Base-by-base conservation (phyloP, 2,113 vertebrate species). In the Illadopsis cleaveri region DNA sequence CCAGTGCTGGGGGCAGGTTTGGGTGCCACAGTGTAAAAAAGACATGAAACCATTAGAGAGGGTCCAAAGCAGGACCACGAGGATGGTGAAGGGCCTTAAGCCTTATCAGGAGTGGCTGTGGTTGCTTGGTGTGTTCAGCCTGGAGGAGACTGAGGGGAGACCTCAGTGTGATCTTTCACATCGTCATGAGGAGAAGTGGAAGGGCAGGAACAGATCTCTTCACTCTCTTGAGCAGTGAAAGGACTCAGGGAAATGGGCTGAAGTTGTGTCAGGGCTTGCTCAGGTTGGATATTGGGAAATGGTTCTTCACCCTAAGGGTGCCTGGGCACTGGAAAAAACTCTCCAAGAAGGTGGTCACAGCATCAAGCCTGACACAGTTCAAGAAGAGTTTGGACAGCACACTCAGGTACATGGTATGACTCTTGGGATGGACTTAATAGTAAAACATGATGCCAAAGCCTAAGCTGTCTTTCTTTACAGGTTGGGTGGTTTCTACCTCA, bases 51-150 rank as follows among this genome's bases (percentile, higher is more conserved):
- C 48, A 37, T 14, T 7, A 38, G 12, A 71, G 45, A 31, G 9
- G 0, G 22, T 53, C 68, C 40, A 22, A 33, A 37, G 27, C 13
- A 45, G 14, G 24, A 6, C 9, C 24, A 27, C 1, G 1, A 33
- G 27, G 19, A 27, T 37, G 33, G 8, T 62, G 15, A 45, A 62
- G 14, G 11, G 22, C n/a, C 33, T 45, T 30, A 72, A 62, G 27
- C 11, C 0, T 0, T 18, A 0, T 53, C 22, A 45, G 16, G 37
- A 35, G 13, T 8, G 33, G 27, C 38, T 72, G 56, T 16, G 25
- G 33, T 6, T 33, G 6, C 38, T 37, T 51, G 31, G 45, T 44
- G 3, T 83, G 21, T 31, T 1, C 38, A 53, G 38, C 33, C 31
- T 22, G 68, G 27, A 31, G 30, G 2, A 35, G 57, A 33, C 31